Conservation (phyloP, 2,797 vertebrate species). For the Sebastes iracundus region DNA sequence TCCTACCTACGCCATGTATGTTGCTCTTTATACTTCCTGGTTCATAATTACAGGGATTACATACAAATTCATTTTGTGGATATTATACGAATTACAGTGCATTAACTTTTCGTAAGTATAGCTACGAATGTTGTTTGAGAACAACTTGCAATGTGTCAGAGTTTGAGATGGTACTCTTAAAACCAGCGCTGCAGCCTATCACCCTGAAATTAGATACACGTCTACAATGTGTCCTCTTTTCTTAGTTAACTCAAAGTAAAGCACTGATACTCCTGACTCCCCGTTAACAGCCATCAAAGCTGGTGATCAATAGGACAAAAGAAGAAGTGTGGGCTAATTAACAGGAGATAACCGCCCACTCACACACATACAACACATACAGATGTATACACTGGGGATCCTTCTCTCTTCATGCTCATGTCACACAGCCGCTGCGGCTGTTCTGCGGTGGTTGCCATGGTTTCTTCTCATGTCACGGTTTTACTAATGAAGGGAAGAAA, state of each 20-base stretch:
- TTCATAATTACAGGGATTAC: neutral
- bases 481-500: slow-evolving; percentile 73
- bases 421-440: slow-evolving; percentile 30
- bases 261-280: neutral
- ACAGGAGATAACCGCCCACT: neutral
- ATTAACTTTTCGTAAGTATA: too few species aligned
- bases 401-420: slow-evolving; percentile 15
- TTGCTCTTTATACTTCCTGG: neutral
- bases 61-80: neutral
- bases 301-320: slow-evolving; percentile 27
- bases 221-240: neutral
- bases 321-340: slow-evolving; percentile 25
- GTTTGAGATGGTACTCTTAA: neutral
- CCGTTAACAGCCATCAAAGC: slow-evolving; percentile 34
- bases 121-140: too few species aligned
- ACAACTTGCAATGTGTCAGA: neutral
- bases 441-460: slow-evolving; percentile 66
- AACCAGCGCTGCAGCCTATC: neutral
- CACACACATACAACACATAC: neutral
- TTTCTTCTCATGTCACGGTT: slow-evolving; percentile 60
- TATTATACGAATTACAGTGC: neutral
- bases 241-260: neutral
- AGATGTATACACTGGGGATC: slow-evolving; percentile 22
- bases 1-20: neutral
- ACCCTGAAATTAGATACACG: accelerated